Evolutionary conservation across 2,888 invertebrate genomes (phyloP), one percentile per base, ranked within the genome.

Genomic region (Steinernema scapterisci): DNA sequence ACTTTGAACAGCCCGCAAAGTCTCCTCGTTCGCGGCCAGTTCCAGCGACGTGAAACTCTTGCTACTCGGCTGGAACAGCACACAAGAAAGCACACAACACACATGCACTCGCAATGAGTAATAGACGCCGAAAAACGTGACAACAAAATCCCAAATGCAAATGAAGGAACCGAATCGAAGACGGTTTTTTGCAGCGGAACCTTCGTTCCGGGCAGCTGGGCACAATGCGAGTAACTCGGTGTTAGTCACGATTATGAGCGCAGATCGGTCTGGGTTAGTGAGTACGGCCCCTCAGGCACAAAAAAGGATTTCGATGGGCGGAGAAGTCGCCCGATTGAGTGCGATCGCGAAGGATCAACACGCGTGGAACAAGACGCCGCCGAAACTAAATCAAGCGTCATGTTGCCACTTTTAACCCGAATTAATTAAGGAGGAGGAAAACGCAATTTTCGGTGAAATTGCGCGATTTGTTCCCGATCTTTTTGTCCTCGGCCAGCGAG

Each of bases 121-220:
- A 63, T 63, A 63, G 63, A 63, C 16, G 16, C 16, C 6, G 2
- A 13, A 63, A 63, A 63, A 63, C 19, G 63, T 38, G 63, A 63
- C 63, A 63, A 63, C 27, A 27, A 63, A 7, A 27, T 63, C 63
- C 23, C 63, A 63, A 63, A 63, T 63, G 63, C 63, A 63, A 63
- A 63, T 63, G 63, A 27, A 25, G 63, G 31, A 63, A 63, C 27
- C 31, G 27, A 31, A 31, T 9, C 38, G 38, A 38, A 38, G 38
- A 9, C 38, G 38, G 9, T 9, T 38, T 38, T 38, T 38, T 63
- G 6, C 7, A 2, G 13, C 9, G 16, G 27, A 31, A 63, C 63
- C 63, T 27, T 63, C 21, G 38, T 6, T 16, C 13, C 63, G 63
- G 31, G 16, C 63, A 63, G 63, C 63, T 63, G 63, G 23, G 63